Evolutionary conservation across 2,888 invertebrate genomes (phyloP), one percentile per base, ranked within the genome.

Genomic region (Noctua comes): DNA sequence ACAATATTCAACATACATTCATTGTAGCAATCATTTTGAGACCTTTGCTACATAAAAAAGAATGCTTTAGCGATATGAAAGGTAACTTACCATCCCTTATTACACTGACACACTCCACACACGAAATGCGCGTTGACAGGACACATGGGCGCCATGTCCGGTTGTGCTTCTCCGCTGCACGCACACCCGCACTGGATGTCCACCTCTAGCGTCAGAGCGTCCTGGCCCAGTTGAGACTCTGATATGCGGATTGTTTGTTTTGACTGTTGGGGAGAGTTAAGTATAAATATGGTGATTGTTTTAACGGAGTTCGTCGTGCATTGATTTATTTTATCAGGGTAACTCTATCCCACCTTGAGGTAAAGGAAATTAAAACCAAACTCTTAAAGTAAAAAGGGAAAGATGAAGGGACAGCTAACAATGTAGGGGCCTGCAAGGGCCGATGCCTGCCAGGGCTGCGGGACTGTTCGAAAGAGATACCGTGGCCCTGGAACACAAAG

Each of bases 151-250:
- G 89, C 79, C 90, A 94, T 91, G 70, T 93, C 93, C 89, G 89
- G 93, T 91, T 92, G 90, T 57, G 82, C 68, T 74, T 97, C 92
- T 68, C 93, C 91, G 27, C 95, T 93, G 90, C 98, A 98, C 21
- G 97, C 97, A 91, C 98, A 98, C 54, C 98, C 98, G 89, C 98
- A 98, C 84, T 98, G 97, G 73, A 98, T 95, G 87, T 98, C 98
- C 65, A 99, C 97, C 72, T 98, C 97, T 68, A 99, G 94, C 24
- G 97, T 97, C 77, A 99, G 93, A 31, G 96, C 94, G 88, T 98
- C 98, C 70, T 98, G 98, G 6, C 97, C 97, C 71, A 99, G 96
- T 75, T 98, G 98, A 7, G 98, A 98, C 87, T 99, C 99, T 79
- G 98, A 98, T 89, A 99, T 98, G 24, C 95, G 96, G 70, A 98